Conservation (phyloP, 2,888 invertebrate genomes). For the Cheilosia scutellata region DNA sequence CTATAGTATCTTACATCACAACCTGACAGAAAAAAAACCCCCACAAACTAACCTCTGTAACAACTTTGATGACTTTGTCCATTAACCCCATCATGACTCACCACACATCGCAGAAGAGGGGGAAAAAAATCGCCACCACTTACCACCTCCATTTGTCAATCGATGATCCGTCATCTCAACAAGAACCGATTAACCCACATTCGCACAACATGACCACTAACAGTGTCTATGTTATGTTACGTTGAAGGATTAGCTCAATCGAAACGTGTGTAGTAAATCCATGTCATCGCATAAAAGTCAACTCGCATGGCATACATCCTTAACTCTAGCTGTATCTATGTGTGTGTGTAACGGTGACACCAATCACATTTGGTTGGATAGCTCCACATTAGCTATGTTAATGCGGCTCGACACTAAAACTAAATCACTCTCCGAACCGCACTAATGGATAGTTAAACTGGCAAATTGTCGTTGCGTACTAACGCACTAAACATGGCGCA, state of each 20-base stretch:
- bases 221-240: constrained; percentile 33
- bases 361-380: constrained; percentile 57
- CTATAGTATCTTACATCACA: background rate
- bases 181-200: constrained; percentile 69
- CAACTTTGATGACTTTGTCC: constrained; percentile 1
- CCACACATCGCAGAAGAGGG: background rate
- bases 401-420: constrained; percentile 65
- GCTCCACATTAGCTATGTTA: constrained; percentile 47
- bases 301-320: constrained; percentile 37
- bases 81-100: constrained; percentile 13
- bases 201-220: constrained; percentile 43
- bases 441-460: constrained; percentile 55
- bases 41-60: background rate
- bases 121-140: constrained; percentile 18
- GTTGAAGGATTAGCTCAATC: constrained; percentile 62
- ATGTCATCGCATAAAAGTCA: constrained; percentile 69
- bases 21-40: background rate
- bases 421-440: constrained; percentile 41
- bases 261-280: constrained; percentile 59
- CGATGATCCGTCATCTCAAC: constrained; percentile 36
- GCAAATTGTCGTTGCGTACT: constrained; percentile 30
- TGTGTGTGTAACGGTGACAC: constrained; percentile 36
- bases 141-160: constrained; percentile 49
- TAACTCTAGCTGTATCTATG: background rate
- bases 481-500: constrained; percentile 25